Evolutionary conservation across 2,797 vertebrate species (phyloP).

Genomic region (Eospalax fontanierii): DNA sequence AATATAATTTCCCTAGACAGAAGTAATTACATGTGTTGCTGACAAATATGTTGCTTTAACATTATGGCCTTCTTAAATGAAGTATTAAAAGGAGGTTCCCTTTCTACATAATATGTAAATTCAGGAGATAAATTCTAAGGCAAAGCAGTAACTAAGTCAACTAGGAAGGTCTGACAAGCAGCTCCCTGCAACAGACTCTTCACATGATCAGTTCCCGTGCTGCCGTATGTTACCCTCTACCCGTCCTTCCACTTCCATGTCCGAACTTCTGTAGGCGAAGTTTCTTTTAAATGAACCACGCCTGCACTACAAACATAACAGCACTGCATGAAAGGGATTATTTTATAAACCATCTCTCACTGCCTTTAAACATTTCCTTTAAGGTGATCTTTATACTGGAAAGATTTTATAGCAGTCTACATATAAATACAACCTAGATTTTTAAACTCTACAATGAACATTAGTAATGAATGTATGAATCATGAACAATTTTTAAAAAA

Average conservation of each 20-base stretch:
- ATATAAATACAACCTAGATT: not conserved
- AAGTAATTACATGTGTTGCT: not conserved
- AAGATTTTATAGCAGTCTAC: not conserved
- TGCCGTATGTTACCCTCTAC: not conserved
- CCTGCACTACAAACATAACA: not conserved
- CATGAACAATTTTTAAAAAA: not conserved
- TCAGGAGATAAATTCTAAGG: slow-evolving; percentile 9
- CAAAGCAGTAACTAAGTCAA: not conserved
- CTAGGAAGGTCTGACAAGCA: not conserved
- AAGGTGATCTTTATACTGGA: not conserved
- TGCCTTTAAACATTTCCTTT: not conserved
- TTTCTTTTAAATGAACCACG: not conserved
- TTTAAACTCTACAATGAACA: not conserved
- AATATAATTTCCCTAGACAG: not conserved
- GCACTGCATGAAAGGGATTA: not conserved
- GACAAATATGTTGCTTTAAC: not conserved
- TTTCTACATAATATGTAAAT: not conserved
- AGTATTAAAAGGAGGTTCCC: not conserved
- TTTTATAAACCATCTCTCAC: not conserved
- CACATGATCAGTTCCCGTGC: not conserved
- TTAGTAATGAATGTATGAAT: not conserved
- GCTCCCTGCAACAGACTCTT: not conserved
- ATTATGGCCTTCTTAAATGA: not conserved
- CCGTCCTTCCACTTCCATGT: not conserved
- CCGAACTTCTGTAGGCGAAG: not conserved